phyloP scores from a whole-genome alignment of 2,888 invertebrate species.

The Diaperis boleti region DNA sequence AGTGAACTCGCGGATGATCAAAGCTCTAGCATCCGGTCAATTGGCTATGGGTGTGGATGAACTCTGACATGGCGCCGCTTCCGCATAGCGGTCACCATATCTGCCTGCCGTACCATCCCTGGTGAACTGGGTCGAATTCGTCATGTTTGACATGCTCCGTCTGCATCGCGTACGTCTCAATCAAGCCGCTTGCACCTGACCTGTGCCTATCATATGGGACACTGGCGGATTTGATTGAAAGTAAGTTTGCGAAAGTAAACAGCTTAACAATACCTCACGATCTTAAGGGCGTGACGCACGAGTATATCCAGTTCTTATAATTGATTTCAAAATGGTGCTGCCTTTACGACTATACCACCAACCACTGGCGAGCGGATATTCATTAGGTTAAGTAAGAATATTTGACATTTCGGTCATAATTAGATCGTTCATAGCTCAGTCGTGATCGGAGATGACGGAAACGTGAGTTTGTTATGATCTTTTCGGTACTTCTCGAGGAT shows the following conservation, averaged over 20 bases:
- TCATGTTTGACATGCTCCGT: conserved; percentile 38
- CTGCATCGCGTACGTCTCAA: conserved; percentile 5
- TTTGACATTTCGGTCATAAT: conserved; percentile 29
- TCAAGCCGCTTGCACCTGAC: conserved; percentile 16
- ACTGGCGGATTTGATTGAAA: conserved; percentile 53
- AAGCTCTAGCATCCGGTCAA: conserved; percentile 58
- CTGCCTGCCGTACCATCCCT: conserved; percentile 46
- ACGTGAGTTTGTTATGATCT: not conserved
- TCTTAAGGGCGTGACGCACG: conserved; percentile 59
- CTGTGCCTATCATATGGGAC: conserved; percentile 21
- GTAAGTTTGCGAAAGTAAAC: conserved; percentile 58
- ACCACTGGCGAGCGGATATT: conserved; percentile 13
- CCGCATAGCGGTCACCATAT: conserved; percentile 60
- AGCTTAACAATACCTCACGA: conserved; percentile 60
- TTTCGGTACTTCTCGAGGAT: not conserved
- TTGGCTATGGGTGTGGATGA: conserved; percentile 62
- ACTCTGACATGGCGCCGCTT: conserved; percentile 60
- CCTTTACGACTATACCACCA: conserved; percentile 33
- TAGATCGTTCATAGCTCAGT: conserved; percentile 7
- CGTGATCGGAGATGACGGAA: conserved; percentile 5
- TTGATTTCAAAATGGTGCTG: conserved; percentile 58
- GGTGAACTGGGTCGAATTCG: conserved; percentile 50
- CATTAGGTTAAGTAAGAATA: conserved; percentile 28
- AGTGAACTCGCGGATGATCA: conserved; percentile 36
- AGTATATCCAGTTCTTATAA: conserved; percentile 57